Base-by-base conservation (phyloP, 2,888 invertebrate genomes). In the Sthenelais limicola region DNA sequence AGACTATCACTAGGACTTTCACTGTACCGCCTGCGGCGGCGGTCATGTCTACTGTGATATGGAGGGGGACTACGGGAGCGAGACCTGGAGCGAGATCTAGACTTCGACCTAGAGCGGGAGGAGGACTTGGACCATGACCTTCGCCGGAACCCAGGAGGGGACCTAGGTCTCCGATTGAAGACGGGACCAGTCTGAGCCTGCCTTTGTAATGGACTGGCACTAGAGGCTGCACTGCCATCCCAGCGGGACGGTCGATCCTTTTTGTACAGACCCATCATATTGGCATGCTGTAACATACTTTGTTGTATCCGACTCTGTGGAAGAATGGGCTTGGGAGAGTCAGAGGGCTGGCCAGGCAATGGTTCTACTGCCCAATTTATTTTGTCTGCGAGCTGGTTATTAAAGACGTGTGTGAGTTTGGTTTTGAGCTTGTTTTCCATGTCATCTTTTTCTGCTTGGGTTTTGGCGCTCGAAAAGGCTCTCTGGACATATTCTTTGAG, bases 311-410 rank as follows among this genome's bases (percentile, higher is more conserved):
- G 62, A 2, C 26, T 26, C 26, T 62, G 62, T 26, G 52, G 3
- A 1, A 15, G 24, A 30, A 12, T 56, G 18, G 32, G 56, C 56
- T 56, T 56, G 30, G 9, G 2, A 15, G 18, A 33, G 15, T 54
- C 7, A 28, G 26, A 30, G 9, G 30, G 26, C 7, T 32, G 30
- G 26, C 12, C n/a, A 5, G 98, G 98, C 80, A 98, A 91, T 35
- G 97, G 94, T 87, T 98, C 98, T 77, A 91, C 92, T 81, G 93
- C 93, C 99, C 99, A 99, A 89, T 98, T 95, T 84, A 95, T 94
- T 0, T 93, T 92, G 92, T 93, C 93, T 54, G 96, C 91, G 79
- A 94, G 93, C 76, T 95, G 95, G 82, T 93, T 93, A 84, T 93
- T 93, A 58, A 96, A 94, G 21, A 97, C 94, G 73, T 94, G 92